These are phyloP conservation scores for Schizopygopsis malacanthus DNA, from an alignment of 2,797 vertebrate species.

Conservation along the genomic window DNA sequence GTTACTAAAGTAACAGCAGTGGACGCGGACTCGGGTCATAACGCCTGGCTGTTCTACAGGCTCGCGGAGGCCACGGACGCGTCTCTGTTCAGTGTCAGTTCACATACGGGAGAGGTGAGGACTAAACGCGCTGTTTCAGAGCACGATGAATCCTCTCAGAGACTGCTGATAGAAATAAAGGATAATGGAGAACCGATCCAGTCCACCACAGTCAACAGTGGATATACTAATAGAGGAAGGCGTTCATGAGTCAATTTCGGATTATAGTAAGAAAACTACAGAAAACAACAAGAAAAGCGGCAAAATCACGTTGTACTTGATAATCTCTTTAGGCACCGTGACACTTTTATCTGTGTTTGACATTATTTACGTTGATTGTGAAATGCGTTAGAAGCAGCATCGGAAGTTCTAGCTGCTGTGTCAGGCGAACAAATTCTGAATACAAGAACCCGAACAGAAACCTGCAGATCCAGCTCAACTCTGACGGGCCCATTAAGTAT, in stretches of 20 bases:
- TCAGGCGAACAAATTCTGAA: not conserved
- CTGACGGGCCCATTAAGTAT: conserved; percentile 77
- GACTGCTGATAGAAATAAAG: conserved; percentile 63
- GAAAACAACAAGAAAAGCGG: no score
- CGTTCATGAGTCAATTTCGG: conserved; percentile 60
- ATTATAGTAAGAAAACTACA: conserved; percentile 72
- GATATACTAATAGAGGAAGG: conserved; percentile 60
- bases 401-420: not conserved
- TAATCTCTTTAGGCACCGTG: not conserved
- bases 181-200: conserved; percentile 63
- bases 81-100: conserved; percentile 66
- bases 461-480: conserved; percentile 76
- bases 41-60: conserved; percentile 72
- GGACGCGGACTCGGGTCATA: conserved; percentile 79
- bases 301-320: no score
- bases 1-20: conserved; percentile 78
- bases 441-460: not conserved
- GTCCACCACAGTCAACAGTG: conserved; percentile 60
- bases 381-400: not conserved
- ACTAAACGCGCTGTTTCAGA: conserved; percentile 69
- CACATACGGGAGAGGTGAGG: conserved; percentile 71
- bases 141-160: conserved; percentile 67
- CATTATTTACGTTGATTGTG: not conserved
- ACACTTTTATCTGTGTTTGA: not conserved
- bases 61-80: conserved; percentile 59